Conservation (phyloP, 1,140 invertebrate genomes). For the Tetranychus urticae region DNA sequence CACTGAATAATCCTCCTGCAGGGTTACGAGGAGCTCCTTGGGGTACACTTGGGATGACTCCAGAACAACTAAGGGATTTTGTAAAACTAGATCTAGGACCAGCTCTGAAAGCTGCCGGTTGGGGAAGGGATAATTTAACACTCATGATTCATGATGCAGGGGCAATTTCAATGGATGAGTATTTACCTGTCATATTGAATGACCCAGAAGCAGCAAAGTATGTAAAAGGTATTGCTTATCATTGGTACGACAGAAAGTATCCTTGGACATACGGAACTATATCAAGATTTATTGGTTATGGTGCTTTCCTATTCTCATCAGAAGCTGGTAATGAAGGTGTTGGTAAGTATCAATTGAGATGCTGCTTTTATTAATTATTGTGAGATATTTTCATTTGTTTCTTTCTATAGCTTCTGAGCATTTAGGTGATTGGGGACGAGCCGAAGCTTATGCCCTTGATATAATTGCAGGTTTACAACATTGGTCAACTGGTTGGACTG, state of each 20-base stretch:
- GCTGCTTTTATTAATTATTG: no score
- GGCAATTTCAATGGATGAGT: background rate
- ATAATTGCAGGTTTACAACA: no score
- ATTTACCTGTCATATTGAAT: conserved; percentile 2
- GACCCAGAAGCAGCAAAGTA: conserved; percentile 4
- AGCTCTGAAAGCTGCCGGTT: conserved; percentile 18
- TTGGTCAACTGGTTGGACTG: no score
- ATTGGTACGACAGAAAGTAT: conserved; percentile 34
- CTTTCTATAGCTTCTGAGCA: no score
- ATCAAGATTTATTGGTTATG: conserved; percentile 20
- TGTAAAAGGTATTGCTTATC: conserved; percentile 23
- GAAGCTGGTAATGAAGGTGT: conserved; percentile 21
- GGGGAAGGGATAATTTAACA: conserved; percentile 9
- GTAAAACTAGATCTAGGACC: conserved; percentile 1
- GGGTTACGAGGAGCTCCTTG: background rate
- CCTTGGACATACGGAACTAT: background rate
- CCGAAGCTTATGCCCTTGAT: no score
- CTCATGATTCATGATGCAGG: conserved; percentile 3
- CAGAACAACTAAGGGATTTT: background rate
- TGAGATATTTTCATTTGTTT: no score
- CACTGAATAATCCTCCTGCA: conserved; percentile 30
- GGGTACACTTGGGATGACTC: background rate
- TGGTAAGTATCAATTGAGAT: no score
- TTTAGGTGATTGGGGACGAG: no score
- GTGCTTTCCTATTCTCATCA: conserved; percentile 39